A percentile compares a stretch with the other conserved stretches of the same genome.
These are phyloP conservation scores for Zootermopsis nevadensis DNA, from an alignment of 2,888 invertebrate genomes.

Conservation along the genomic window DNA sequence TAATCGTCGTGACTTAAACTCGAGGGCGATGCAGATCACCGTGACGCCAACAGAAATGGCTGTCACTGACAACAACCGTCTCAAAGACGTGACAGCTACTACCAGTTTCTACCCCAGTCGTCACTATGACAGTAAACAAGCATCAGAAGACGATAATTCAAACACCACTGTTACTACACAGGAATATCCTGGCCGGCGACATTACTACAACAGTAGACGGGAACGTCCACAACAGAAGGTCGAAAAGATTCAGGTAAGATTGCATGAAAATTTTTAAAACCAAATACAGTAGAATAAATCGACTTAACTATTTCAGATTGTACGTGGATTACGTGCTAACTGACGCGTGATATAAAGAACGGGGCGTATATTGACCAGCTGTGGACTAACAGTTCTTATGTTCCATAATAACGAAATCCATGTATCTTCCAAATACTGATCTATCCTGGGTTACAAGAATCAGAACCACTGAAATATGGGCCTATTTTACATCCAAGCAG, in stretches of 20 bases:
- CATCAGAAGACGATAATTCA: neutral
- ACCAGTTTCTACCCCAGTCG: neutral
- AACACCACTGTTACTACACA: neutral
- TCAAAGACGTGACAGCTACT: neutral
- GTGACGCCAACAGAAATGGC: neutral
- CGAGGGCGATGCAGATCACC: neutral
- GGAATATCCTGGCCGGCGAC: neutral
- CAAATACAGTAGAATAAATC: no score
- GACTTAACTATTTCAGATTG: no score
- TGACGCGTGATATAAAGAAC: no score
- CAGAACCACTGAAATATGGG: no score
- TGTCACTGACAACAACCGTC: neutral
- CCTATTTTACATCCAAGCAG: no score
- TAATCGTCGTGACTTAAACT: neutral
- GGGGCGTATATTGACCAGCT: no score
- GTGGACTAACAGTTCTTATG: no score
- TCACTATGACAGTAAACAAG: neutral
- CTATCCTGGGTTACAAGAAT: no score
- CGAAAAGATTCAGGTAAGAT: constrained; percentile 5
- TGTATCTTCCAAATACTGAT: no score
- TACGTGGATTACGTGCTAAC: no score
- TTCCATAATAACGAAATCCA: no score
- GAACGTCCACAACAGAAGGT: constrained; percentile 6
- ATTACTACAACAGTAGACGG: neutral
- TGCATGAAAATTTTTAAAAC: neutral